A percentile compares a stretch with the other conserved stretches of the same genome.
Conservation (phyloP, 2,888 invertebrate genomes). For the Megastigmus dorsalis region DNA sequence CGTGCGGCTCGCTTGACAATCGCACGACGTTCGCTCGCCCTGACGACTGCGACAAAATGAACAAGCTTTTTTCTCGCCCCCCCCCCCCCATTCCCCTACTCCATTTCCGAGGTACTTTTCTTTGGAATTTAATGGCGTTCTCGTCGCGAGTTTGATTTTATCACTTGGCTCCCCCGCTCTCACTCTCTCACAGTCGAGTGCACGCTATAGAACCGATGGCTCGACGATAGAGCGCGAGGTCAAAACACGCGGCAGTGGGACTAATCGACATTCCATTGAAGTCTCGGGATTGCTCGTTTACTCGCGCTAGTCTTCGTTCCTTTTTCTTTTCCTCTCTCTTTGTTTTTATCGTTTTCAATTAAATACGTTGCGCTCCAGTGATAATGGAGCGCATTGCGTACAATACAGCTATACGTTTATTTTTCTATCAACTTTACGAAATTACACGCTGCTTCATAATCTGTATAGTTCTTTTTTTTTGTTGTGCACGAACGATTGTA, state of each 20-base stretch:
- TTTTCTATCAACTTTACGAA: too few species aligned
- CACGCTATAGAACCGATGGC: too few species aligned
- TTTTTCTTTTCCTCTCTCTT: not conserved
- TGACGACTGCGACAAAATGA: not conserved
- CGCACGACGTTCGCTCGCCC: not conserved
- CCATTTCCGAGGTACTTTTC: not conserved
- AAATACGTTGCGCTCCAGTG: too few species aligned
- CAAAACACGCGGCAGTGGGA: not conserved
- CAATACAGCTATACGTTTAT: too few species aligned
- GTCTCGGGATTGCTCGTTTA: conserved; percentile 9
- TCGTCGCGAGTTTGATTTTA: conserved; percentile 20
- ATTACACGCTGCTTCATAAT: too few species aligned
- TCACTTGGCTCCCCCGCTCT: not conserved
- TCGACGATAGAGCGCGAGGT: not conserved
- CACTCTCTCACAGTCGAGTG: not conserved
- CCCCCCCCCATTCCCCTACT: too few species aligned
- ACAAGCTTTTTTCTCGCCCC: not conserved
- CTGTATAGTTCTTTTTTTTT: too few species aligned
- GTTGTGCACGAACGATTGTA: too few species aligned
- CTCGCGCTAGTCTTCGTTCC: not conserved
- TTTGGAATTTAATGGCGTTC: conserved; percentile 21
- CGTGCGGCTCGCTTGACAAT: too few species aligned
- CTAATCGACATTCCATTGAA: conserved; percentile 31
- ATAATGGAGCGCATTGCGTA: too few species aligned
- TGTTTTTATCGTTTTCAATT: too few species aligned